phyloP scores from a whole-genome alignment of 2,113 vertebrate species.

The Shinisaurus crocodilurus region DNA sequence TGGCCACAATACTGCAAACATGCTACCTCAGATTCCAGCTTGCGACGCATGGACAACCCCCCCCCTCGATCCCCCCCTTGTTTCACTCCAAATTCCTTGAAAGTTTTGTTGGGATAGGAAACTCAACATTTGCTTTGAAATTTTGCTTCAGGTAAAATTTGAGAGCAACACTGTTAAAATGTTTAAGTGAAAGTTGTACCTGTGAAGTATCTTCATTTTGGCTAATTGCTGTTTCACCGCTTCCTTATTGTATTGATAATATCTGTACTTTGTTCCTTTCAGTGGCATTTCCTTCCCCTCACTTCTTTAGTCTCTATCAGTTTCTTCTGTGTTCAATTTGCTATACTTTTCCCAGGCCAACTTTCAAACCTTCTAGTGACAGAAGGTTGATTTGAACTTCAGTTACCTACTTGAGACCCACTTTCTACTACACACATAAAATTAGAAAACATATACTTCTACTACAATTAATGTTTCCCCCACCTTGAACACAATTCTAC shows the following conservation, averaged over 20 bases:
- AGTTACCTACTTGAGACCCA: background rate
- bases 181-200: background rate
- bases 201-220: background rate
- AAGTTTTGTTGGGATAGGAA: background rate
- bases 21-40: background rate
- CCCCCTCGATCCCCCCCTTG: no score
- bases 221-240: background rate
- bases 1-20: background rate
- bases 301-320: background rate
- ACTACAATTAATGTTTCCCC: background rate
- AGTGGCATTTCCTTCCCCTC: background rate
- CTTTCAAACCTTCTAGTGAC: background rate
- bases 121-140: background rate
- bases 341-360: background rate
- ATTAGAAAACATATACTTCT: background rate
- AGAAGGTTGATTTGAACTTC: background rate
- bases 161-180: background rate
- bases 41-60: background rate
- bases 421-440: background rate
- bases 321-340: background rate
- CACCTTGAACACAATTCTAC: background rate
- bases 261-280: background rate
- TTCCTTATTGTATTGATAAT: background rate
- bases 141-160: background rate
- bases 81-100: background rate